phyloP scores from a whole-genome alignment of 2,888 invertebrate species.

The Agonopterix subpropinquella region DNA sequence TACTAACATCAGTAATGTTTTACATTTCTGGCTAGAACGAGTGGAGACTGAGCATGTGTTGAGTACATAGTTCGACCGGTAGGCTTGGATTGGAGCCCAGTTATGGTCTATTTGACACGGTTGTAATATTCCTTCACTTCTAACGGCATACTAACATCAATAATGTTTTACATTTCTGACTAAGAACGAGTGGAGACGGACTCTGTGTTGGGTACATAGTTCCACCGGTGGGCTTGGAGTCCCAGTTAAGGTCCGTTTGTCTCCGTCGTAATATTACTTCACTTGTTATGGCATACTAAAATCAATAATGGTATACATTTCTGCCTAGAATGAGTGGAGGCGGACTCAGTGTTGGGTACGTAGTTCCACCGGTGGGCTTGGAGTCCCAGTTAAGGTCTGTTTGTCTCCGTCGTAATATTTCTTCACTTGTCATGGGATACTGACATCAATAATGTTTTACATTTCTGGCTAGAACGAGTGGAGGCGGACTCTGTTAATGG shows the following conservation, averaged over 20 bases:
- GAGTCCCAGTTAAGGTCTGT: conserved; percentile 18
- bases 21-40: conserved; percentile 18
- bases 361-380: too few relatives aligned
- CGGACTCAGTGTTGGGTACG: background rate
- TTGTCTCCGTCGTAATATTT: conserved; percentile 14
- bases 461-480: conserved; percentile 11
- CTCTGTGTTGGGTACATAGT: background rate
- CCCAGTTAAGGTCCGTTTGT: conserved; percentile 20
- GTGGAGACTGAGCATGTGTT: background rate
- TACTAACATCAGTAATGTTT: conserved; percentile 65
- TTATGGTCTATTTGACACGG: conserved; percentile 18
- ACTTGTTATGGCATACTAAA: conserved; percentile 66
- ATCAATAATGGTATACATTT: conserved; percentile 59
- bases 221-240: too few relatives aligned
- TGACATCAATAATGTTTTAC: conserved; percentile 63
- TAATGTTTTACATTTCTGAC: conserved; percentile 39
- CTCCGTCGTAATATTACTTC: conserved; percentile 19
- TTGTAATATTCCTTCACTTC: conserved; percentile 33
- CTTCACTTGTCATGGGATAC: conserved; percentile 63
- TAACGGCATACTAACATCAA: conserved; percentile 70
- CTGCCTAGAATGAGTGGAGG: conserved; percentile 3
- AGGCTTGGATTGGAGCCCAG: too few relatives aligned
- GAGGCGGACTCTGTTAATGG: too few relatives aligned
- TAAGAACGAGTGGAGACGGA: conserved; percentile 1
- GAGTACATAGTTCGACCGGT: too few relatives aligned